Conservation (phyloP, 2,113 vertebrate genomes). For the Electrona antarctica region DNA sequence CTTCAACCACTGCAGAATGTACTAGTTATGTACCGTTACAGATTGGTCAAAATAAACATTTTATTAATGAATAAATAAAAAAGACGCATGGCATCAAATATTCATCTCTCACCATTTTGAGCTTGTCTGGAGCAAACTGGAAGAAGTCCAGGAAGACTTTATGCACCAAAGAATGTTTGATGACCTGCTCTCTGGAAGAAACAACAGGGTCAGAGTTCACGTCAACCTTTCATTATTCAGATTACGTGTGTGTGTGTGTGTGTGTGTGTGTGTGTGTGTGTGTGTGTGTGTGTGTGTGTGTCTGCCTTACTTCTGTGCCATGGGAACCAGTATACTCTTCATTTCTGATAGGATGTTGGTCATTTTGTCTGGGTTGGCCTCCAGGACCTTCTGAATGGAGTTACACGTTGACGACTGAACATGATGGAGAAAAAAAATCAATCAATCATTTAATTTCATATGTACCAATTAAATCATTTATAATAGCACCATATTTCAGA, state of each 20-base stretch:
- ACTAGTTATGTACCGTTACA: slow-evolving; percentile 2
- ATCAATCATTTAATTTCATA: too few relatives aligned
- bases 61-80: too few relatives aligned
- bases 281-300: neutral
- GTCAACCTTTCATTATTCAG: too few relatives aligned
- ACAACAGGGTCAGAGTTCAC: neutral
- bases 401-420: slow-evolving; percentile 83
- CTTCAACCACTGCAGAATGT: too few relatives aligned
- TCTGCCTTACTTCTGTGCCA: slow-evolving; percentile 91
- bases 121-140: slow-evolving; percentile 81
- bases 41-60: too few relatives aligned
- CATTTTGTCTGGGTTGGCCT: slow-evolving; percentile 84
- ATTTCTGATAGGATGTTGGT: slow-evolving; percentile 92
- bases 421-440: neutral
- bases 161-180: slow-evolving; percentile 96
- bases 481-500: too few relatives aligned
- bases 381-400: slow-evolving; percentile 86
- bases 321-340: slow-evolving; percentile 90
- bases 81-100: too few relatives aligned
- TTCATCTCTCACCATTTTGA: slow-evolving; percentile 83
- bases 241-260: neutral
- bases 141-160: slow-evolving; percentile 97
- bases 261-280: slow-evolving; percentile 32
- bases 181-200: slow-evolving; percentile 88
- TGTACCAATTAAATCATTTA: too few relatives aligned